Percentiles rank a stretch among this genome's conserved stretches.
Conservation (phyloP, 2,888 invertebrate genomes). For the Zeuzera pyrina region DNA sequence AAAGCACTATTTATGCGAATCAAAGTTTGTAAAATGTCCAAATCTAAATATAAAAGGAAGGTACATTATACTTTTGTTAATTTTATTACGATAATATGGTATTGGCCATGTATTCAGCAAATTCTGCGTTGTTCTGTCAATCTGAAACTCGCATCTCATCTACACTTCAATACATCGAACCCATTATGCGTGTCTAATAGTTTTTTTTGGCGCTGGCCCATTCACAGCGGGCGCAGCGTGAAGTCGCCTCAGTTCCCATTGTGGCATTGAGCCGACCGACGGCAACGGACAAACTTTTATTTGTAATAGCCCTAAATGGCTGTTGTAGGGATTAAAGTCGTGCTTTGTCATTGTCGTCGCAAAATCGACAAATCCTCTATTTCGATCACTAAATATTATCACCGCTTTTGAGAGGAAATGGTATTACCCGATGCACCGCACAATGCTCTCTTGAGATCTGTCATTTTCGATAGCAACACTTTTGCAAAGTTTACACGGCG, state of each 20-base stretch:
- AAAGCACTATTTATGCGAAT: too few relatives aligned
- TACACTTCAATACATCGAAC: slow-evolving; percentile 38
- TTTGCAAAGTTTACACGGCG: slow-evolving; percentile 47
- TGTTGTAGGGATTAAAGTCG: slow-evolving; percentile 66
- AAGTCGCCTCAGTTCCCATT: slow-evolving; percentile 64
- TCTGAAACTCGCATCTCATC: slow-evolving; percentile 42
- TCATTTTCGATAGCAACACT: slow-evolving; percentile 50
- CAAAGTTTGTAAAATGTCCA: too few relatives aligned
- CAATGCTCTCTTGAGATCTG: slow-evolving; percentile 54
- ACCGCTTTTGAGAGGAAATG: slow-evolving; percentile 27
- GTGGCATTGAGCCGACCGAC: slow-evolving; percentile 41
- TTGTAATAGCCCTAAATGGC: slow-evolving; percentile 68
- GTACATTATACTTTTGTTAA: not conserved
- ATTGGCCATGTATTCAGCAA: not conserved
- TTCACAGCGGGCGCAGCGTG: slow-evolving; percentile 66
- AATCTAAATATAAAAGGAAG: not conserved
- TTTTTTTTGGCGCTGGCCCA: slow-evolving; percentile 63
- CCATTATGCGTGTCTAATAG: slow-evolving; percentile 69
- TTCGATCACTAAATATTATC: slow-evolving; percentile 19
- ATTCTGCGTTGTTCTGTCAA: slow-evolving; percentile 25
- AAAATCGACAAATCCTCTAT: slow-evolving; percentile 36
- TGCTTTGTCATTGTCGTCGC: slow-evolving; percentile 47
- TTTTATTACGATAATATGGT: not conserved
- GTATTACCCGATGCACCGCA: slow-evolving; percentile 31
- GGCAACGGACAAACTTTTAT: slow-evolving; percentile 61